Base-by-base conservation (phyloP, 2,888 invertebrate species). In the Coelinius sp. region DNA sequence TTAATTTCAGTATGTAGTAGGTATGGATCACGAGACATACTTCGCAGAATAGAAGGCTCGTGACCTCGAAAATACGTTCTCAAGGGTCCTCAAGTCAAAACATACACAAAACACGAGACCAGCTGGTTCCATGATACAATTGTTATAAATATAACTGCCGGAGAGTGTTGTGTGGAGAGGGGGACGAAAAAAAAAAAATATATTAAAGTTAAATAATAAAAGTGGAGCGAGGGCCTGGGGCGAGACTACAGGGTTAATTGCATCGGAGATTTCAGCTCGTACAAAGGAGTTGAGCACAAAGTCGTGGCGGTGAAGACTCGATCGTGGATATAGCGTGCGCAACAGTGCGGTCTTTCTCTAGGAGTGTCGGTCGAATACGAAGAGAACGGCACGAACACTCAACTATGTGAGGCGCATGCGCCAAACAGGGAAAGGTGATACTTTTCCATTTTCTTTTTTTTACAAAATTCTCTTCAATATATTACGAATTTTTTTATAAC, bases 221-320 rank as follows among this genome's bases (percentile, higher is more conserved):
- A 59, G 53, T 35, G 41, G 41, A 63, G 27, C 46, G 63, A 52
- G 46, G 38, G 63, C 46, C 35, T 49, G 66, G 62, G 8, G 71
- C 41, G 68, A 46, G 73, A 70, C 65, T n/a, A n/a, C 41, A 64
- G 62, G 71, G 74, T 77, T 80, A 80, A 80, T 80, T 79, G 78
- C 77, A 78, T 79, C 76, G 73, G 73, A 76, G 74, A 79, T 76
- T 79, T 79, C 76, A 77, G 73, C 69, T 72, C 63, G 73, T 53
- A 49, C 70, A 69, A 41, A 74, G 72, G 76, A 79, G 75, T 17
- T 73, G 76, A 41, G 27, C 24, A n/a, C 25, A 67, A 76, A 76
- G 71, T 63, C 63, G 64, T 53, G 52, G 64, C 38, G 52, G 56
- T 64, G 53, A 25, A 27, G 53, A 53, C 53, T 53, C 25, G 5